A percentile compares a stretch with the other conserved stretches of the same genome.
phyloP scores from a whole-genome alignment of 2,888 invertebrate species.

The Neuroscelio doddi region DNA sequence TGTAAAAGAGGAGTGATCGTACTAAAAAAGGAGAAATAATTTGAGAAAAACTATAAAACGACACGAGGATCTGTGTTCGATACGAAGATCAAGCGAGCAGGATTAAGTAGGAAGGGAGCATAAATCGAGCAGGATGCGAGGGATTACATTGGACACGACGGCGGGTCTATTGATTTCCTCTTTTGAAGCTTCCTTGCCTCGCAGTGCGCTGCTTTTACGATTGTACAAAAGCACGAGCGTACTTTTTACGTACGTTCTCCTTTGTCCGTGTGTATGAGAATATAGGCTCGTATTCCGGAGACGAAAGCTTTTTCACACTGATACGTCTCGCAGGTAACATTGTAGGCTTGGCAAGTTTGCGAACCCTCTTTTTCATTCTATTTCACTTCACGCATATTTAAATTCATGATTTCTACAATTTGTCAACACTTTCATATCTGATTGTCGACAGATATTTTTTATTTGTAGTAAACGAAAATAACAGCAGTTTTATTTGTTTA shows the following conservation, averaged over 20 bases:
- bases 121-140: slow-evolving; percentile 36
- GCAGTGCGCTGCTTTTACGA: slow-evolving; percentile 41
- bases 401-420: too few species aligned
- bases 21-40: too few species aligned
- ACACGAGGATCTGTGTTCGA: slow-evolving; percentile 11
- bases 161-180: slow-evolving; percentile 47
- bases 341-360: slow-evolving; percentile 31
- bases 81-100: slow-evolving; percentile 31
- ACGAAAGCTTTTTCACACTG: slow-evolving; percentile 44
- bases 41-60: slow-evolving; percentile 5
- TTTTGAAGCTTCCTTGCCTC: slow-evolving; percentile 42
- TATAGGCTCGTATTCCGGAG: slow-evolving; percentile 35
- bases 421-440: neutral
- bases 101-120: slow-evolving; percentile 34
- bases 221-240: slow-evolving; percentile 42
- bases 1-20: too few species aligned
- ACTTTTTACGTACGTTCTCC: slow-evolving; percentile 41
- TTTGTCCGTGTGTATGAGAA: slow-evolving; percentile 31
- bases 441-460: too few species aligned
- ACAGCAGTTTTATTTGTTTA: too few species aligned
- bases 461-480: too few species aligned
- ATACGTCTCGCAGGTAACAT: slow-evolving; percentile 41
- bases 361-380: slow-evolving; percentile 14
- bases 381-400: neutral
- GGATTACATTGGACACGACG: slow-evolving; percentile 41